Evolutionary conservation across 1,140 invertebrate species (phyloP).

Genomic region (Sipha flava): DNA sequence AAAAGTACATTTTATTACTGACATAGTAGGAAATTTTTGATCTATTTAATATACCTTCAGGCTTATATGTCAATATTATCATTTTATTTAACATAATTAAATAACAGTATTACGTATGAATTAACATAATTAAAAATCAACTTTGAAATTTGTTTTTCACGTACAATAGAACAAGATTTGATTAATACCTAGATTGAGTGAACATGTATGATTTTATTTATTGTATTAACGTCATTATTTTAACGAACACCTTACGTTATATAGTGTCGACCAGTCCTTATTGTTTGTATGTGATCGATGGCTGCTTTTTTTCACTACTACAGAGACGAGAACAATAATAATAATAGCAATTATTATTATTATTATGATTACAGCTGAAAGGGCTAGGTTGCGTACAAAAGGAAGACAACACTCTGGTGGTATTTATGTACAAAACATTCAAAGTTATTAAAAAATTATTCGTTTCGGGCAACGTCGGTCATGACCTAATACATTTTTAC

Average conservation of each 20-base stretch:
- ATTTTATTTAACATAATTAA: not conserved
- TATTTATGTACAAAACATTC: conserved; percentile 14
- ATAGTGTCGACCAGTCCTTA: conserved; percentile 10
- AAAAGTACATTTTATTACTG: not conserved
- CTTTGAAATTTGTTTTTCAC: not conserved
- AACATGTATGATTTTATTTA: conserved; percentile 3
- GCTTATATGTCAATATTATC: not conserved
- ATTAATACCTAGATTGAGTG: not conserved
- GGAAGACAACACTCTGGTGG: not conserved
- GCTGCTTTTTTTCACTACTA: not conserved
- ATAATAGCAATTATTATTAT: not conserved
- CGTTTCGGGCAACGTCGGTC: conserved; percentile 10
- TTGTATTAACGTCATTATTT: conserved; percentile 24
- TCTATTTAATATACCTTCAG: not conserved
- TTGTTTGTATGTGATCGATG: conserved; percentile 29
- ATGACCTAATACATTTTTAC: conserved; percentile 24
- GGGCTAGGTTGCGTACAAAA: not conserved
- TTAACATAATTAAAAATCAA: not conserved
- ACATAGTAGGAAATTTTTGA: not conserved
- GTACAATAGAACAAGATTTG: not conserved
- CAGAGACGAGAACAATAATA: conserved; percentile 21
- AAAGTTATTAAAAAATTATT: conserved; percentile 28
- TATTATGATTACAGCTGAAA: conserved; percentile 22
- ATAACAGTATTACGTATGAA: not conserved
- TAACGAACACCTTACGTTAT: not conserved